Evolutionary conservation across 2,888 invertebrate genomes (phyloP).

Genomic region (Pandemis heparana): DNA sequence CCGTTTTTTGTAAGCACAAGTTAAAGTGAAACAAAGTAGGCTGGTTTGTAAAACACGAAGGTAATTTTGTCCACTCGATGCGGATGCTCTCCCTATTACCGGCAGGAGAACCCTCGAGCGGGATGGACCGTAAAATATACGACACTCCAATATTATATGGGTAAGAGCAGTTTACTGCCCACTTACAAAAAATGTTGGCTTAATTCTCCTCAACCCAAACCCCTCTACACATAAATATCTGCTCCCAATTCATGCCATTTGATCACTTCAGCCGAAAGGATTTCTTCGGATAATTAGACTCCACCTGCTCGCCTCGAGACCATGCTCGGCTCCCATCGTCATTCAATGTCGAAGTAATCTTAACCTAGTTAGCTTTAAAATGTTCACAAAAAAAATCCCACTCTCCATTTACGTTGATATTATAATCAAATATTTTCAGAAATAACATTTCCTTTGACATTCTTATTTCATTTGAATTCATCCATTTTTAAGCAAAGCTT

Average conservation of each 20-base stretch:
- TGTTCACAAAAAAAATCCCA: slow-evolving; percentile 55
- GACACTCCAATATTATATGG: slow-evolving; percentile 80
- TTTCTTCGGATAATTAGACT: slow-evolving; percentile 71
- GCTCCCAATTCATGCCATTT: slow-evolving; percentile 75
- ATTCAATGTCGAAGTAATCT: slow-evolving; percentile 27
- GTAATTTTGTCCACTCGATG: slow-evolving; percentile 78
- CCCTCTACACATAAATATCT: slow-evolving; percentile 70
- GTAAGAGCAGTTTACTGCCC: slow-evolving; percentile 77
- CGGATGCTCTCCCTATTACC: slow-evolving; percentile 68
- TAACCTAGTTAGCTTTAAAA: slow-evolving; percentile 44
- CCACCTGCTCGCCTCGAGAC: slow-evolving; percentile 53
- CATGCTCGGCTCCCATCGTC: slow-evolving; percentile 20
- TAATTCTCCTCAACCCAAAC: slow-evolving; percentile 70
- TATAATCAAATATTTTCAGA: slow-evolving; percentile 37
- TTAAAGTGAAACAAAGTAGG: slow-evolving; percentile 48
- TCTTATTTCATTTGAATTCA: slow-evolving; percentile 59
- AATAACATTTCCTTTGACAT: slow-evolving; percentile 60
- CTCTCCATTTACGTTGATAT: slow-evolving; percentile 63
- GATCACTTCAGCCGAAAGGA: slow-evolving; percentile 68
- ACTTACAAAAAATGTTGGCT: slow-evolving; percentile 83
- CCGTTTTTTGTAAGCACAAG: background rate
- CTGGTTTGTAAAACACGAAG: slow-evolving; percentile 71
- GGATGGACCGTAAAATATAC: slow-evolving; percentile 82
- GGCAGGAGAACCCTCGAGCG: slow-evolving; percentile 70
- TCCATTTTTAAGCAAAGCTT: slow-evolving; percentile 31